Evolutionary conservation across 2,888 invertebrate genomes (phyloP).

Genomic region (Alviniconcha strummeri): DNA sequence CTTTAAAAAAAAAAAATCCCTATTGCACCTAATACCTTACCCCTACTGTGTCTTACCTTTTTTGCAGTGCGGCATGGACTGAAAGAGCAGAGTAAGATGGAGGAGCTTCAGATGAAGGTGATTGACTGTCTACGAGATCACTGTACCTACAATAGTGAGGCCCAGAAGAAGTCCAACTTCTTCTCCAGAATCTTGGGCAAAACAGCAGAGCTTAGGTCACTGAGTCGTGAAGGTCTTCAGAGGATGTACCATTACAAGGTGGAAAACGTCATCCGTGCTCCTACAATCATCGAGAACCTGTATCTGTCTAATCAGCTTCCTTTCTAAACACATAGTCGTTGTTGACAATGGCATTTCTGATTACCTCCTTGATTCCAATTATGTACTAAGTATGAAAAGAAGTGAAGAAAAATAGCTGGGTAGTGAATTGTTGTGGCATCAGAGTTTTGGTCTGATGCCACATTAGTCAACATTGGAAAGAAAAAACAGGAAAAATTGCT

Average conservation of each 20-base stretch:
- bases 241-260: conserved; percentile 95
- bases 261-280: conserved; percentile 92
- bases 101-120: conserved; percentile 96
- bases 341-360: not conserved
- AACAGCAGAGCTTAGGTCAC: conserved; percentile 91
- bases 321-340: conserved; percentile 78
- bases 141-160: conserved; percentile 92
- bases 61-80: conserved; percentile 91
- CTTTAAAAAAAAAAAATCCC: too few species aligned
- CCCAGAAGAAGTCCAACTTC: conserved; percentile 92
- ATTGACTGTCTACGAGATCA: conserved; percentile 96
- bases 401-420: too few species aligned
- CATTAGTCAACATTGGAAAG: too few species aligned
- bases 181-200: conserved; percentile 94
- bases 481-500: too few species aligned
- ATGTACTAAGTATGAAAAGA: too few species aligned
- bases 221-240: conserved; percentile 94
- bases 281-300: conserved; percentile 95
- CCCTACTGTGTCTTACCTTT: too few species aligned
- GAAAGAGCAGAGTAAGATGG: conserved; percentile 92
- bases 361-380: too few species aligned
- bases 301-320: conserved; percentile 92
- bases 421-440: too few species aligned
- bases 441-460: too few species aligned
- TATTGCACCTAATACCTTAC: too few species aligned